A percentile compares a stretch with the other conserved stretches of the same genome.
Evolutionary conservation across 2,113 vertebrate genomes (phyloP).

Genomic region (Gadus macrocephalus): DNA sequence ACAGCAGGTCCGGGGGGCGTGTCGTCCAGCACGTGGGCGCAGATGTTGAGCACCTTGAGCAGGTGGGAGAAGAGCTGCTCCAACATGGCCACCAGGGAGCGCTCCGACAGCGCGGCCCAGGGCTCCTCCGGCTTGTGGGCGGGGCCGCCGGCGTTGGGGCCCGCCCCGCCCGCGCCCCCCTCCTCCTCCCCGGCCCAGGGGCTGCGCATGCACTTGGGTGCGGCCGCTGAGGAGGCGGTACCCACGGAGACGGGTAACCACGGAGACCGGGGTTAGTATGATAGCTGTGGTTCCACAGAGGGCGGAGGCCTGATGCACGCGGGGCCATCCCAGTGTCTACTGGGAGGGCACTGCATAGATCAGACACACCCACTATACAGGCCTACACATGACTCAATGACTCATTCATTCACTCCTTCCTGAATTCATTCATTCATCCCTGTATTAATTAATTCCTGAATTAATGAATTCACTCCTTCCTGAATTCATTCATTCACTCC

Average conservation of each 20-base stretch:
- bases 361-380: too few relatives aligned
- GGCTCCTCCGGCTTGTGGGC: slow-evolving; percentile 83
- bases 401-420: too few relatives aligned
- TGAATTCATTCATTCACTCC: too few relatives aligned
- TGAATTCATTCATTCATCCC: too few relatives aligned
- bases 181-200: slow-evolving; percentile 89
- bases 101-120: slow-evolving; percentile 87
- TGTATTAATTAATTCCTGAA: too few relatives aligned
- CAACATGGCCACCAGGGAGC: slow-evolving; percentile 82
- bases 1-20: slow-evolving; percentile 85
- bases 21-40: slow-evolving; percentile 93
- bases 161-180: slow-evolving; percentile 39
- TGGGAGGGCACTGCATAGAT: too few relatives aligned
- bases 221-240: slow-evolving; percentile 73
- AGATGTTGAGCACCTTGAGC: slow-evolving; percentile 92
- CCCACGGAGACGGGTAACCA: neutral
- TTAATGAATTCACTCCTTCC: too few relatives aligned
- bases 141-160: slow-evolving; percentile 51
- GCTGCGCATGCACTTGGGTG: slow-evolving; percentile 87
- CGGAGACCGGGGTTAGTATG: neutral
- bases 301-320: too few relatives aligned
- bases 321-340: too few relatives aligned
- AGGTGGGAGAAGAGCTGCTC: slow-evolving; percentile 95
- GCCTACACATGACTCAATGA: too few relatives aligned
- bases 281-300: neutral